phyloP scores from a whole-genome alignment of 1,140 invertebrate species.

The Phenacoccus solenopsis region DNA sequence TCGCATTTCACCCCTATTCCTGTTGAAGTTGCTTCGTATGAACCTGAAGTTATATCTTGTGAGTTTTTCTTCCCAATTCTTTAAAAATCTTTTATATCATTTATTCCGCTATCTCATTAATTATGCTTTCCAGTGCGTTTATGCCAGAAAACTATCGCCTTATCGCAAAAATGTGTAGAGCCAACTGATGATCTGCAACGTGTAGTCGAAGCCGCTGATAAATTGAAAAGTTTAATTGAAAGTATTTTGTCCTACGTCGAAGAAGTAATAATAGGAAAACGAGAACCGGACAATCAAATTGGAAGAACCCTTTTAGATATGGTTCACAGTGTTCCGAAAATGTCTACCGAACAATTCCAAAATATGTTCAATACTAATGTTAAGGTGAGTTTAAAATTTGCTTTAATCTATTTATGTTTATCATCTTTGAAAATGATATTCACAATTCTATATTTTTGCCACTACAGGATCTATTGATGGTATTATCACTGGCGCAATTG shows the following conservation, averaged over 20 bases:
- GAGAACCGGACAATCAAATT: conserved; percentile 56
- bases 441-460: conserved; percentile 24
- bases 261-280: conserved; percentile 62
- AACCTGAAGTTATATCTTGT: conserved; percentile 67
- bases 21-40: conserved; percentile 71
- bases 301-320: conserved; percentile 77
- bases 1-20: conserved; percentile 92
- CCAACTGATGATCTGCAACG: conserved; percentile 75
- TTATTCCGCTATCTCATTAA: conserved; percentile 19
- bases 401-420: background rate
- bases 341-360: conserved; percentile 79
- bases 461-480: conserved; percentile 80
- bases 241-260: conserved; percentile 79
- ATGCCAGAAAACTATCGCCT: conserved; percentile 54
- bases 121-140: conserved; percentile 48
- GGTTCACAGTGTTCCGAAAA: conserved; percentile 79
- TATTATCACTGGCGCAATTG: conserved; percentile 87
- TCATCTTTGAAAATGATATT: background rate
- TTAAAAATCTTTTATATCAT: background rate
- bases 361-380: conserved; percentile 92
- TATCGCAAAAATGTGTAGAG: conserved; percentile 22
- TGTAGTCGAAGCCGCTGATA: conserved; percentile 64
- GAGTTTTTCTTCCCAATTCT: conserved; percentile 23
- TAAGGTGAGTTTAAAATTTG: conserved; percentile 43
- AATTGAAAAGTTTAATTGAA: conserved; percentile 61